These are phyloP conservation scores for Epizoanthus scotinus DNA, from an alignment of 92 coral and sea anemone species.

Conservation along the genomic window DNA sequence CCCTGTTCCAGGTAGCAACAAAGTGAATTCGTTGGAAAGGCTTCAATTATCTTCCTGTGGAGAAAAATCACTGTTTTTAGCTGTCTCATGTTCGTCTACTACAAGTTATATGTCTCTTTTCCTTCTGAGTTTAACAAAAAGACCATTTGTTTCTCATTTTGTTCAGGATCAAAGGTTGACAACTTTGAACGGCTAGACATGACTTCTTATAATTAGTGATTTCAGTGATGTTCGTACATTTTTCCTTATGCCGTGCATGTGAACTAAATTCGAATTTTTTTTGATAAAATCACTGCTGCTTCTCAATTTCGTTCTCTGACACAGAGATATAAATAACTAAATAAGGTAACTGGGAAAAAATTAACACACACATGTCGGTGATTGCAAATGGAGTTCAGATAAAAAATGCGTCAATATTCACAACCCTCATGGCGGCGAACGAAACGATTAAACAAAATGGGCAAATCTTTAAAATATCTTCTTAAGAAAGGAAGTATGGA, in stretches of 20 bases:
- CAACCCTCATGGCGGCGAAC: background rate
- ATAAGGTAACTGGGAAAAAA: background rate
- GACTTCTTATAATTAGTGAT: background rate
- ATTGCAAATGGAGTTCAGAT: background rate
- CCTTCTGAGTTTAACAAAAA: background rate
- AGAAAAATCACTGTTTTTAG: background rate
- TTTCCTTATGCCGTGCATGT: constrained; percentile 9
- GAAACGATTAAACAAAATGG: background rate
- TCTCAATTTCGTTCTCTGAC: too few species aligned
- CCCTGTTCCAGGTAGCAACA: too few species aligned
- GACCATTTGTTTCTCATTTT: background rate
- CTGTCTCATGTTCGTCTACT: background rate
- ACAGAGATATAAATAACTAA: background rate
- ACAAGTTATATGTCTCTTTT: background rate
- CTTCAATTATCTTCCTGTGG: background rate
- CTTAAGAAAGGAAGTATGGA: background rate
- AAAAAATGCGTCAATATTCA: background rate
- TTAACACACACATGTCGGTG: background rate
- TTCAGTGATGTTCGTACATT: background rate
- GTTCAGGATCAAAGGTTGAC: background rate
- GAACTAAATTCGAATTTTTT: background rate
- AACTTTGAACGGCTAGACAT: background rate
- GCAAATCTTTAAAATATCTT: background rate
- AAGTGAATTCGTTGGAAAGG: background rate
- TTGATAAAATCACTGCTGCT: background rate